Evolutionary conservation across 2,888 invertebrate species (phyloP).

Genomic region (Teleogryllus oceanicus): DNA sequence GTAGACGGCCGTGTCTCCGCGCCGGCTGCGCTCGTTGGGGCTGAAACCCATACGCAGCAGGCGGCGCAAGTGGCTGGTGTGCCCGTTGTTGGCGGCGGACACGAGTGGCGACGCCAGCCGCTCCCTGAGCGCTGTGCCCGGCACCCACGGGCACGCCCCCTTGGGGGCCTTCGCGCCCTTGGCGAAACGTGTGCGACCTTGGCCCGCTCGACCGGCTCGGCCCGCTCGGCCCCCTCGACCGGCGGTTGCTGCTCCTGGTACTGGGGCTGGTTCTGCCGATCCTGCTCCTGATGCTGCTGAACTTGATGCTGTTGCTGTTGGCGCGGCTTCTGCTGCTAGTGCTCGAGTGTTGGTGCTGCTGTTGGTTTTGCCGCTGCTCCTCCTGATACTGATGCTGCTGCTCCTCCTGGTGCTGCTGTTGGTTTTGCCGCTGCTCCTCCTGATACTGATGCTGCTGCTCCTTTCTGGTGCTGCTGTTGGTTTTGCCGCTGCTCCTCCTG

Average conservation of each 20-base stretch:
- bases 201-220: too few species aligned
- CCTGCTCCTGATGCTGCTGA: neutral
- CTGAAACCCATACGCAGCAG: too few species aligned
- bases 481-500: neutral
- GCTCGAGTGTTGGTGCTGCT: neutral
- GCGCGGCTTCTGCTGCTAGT: neutral
- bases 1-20: too few species aligned
- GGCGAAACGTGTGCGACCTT: too few species aligned
- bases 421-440: neutral
- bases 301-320: neutral
- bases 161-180: too few species aligned
- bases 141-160: too few species aligned
- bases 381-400: neutral
- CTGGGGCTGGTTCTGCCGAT: neutral
- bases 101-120: too few species aligned
- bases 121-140: too few species aligned
- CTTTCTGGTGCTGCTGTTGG: neutral
- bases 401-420: neutral
- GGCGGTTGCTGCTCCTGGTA: neutral
- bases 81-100: too few species aligned
- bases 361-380: neutral
- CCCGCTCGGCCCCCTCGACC: too few species aligned
- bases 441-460: neutral
- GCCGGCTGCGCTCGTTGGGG: too few species aligned
- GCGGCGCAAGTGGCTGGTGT: too few species aligned